phyloP scores from a whole-genome alignment of 2,797 vertebrate genomes.

The Microchirus variegatus region DNA sequence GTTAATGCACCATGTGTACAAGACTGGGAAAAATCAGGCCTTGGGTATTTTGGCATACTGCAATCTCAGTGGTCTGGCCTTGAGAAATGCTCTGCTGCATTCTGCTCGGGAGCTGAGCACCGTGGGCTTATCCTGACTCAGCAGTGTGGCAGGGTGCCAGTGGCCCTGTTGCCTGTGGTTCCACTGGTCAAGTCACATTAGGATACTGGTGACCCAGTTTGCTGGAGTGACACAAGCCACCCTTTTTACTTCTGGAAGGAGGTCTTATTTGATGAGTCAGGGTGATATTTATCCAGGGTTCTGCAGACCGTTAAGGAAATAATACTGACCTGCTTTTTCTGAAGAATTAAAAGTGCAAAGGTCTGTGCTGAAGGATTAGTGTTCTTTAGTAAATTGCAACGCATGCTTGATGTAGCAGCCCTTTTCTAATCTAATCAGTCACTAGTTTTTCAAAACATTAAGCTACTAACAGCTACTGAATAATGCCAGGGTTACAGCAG shows the following conservation, averaged over 20 bases:
- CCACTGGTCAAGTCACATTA: constrained; percentile 56
- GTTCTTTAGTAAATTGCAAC: constrained; percentile 2
- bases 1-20: constrained; percentile 51
- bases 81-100: constrained; percentile 64
- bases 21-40: constrained; percentile 60
- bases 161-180: constrained; percentile 59
- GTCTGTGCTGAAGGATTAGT: constrained; percentile 5
- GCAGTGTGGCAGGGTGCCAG: constrained; percentile 74
- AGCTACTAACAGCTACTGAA: background rate
- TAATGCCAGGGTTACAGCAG: background rate
- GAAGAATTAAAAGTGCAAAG: constrained; percentile 20
- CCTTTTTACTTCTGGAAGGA: constrained; percentile 32
- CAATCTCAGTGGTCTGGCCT: constrained; percentile 69
- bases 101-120: constrained; percentile 55
- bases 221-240: constrained; percentile 32
- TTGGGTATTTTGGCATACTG: constrained; percentile 57
- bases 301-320: constrained; percentile 17
- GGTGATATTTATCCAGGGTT: constrained; percentile 37
- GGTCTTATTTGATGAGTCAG: constrained; percentile 22
- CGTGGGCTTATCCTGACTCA: constrained; percentile 75
- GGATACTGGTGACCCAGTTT: constrained; percentile 68
- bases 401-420: background rate
- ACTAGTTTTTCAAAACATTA: background rate
- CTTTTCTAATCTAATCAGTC: background rate
- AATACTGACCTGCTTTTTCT: constrained; percentile 30